These are phyloP conservation scores for Ceratina japonica DNA, from an alignment of 1,140 invertebrate species.

Conservation along the genomic window DNA sequence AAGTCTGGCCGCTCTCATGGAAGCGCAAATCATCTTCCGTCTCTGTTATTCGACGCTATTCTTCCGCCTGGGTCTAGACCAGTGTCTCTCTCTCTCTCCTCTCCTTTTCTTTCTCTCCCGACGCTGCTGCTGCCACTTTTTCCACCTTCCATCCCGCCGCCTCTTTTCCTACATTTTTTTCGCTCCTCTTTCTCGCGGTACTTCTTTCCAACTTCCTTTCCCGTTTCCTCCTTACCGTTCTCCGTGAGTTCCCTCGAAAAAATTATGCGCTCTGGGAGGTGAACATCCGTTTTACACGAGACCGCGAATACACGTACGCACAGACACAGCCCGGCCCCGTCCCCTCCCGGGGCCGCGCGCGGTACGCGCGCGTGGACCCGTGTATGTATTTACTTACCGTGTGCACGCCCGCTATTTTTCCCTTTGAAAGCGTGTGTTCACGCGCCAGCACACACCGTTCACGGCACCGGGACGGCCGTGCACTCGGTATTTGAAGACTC, in stretches of 20 bases:
- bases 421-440: constrained; percentile 13
- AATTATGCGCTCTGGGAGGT: constrained; percentile 69
- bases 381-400: constrained; percentile 13
- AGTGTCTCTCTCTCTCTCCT: constrained; percentile 9
- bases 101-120: constrained; percentile 16
- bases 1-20: constrained; percentile 67
- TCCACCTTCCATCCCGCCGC: constrained; percentile 5
- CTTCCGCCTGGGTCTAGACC: constrained; percentile 18
- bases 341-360: too few species aligned
- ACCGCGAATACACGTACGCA: neutral
- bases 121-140: neutral
- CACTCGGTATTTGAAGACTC: constrained; percentile 67
- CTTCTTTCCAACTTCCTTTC: constrained; percentile 57
- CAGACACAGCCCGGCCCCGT: neutral
- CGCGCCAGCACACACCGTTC: constrained; percentile 33
- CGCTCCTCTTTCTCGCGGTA: neutral
- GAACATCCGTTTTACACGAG: constrained; percentile 72
- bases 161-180: neutral
- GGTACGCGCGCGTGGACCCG: constrained; percentile 7
- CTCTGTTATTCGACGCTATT: constrained; percentile 47
- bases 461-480: neutral
- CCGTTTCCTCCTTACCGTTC: constrained; percentile 55
- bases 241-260: constrained; percentile 60
- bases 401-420: constrained; percentile 11
- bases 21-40: constrained; percentile 55